phyloP scores from a whole-genome alignment of 1,140 invertebrate genomes.

The Battus philenor region DNA sequence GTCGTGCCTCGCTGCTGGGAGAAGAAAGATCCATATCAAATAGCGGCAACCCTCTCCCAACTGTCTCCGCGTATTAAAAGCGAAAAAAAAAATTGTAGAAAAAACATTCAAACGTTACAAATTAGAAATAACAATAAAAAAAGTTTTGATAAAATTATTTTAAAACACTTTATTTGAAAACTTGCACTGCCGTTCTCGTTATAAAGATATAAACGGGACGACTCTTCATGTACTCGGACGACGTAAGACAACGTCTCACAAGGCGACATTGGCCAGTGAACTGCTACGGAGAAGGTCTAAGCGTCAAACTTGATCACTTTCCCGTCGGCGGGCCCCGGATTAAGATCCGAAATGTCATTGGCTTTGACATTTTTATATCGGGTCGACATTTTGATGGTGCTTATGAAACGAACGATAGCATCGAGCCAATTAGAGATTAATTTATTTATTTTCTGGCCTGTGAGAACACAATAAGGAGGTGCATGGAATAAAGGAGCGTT shows the following conservation, averaged over 20 bases:
- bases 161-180: no score
- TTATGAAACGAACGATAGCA: slow-evolving; percentile 53
- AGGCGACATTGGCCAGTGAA: slow-evolving; percentile 10
- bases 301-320: slow-evolving; percentile 59
- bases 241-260: background rate
- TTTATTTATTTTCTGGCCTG: slow-evolving; percentile 43
- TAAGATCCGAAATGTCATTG: slow-evolving; percentile 65
- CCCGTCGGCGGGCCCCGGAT: slow-evolving; percentile 41
- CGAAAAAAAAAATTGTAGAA: no score
- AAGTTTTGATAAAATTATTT: no score
- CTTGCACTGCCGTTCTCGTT: no score
- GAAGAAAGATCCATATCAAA: no score
- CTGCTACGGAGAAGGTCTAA: slow-evolving; percentile 31
- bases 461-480: slow-evolving; percentile 21
- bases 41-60: no score
- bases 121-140: no score
- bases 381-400: slow-evolving; percentile 58
- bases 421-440: slow-evolving; percentile 68
- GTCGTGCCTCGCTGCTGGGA: no score
- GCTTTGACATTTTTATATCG: slow-evolving; percentile 69
- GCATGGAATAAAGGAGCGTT: slow-evolving; percentile 2
- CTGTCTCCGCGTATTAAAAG: no score
- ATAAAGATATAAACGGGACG: no score
- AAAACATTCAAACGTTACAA: no score
- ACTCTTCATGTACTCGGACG: no score